Base-by-base conservation (phyloP, 92 coral and sea anemone genomes). In the Ricordea florida region DNA sequence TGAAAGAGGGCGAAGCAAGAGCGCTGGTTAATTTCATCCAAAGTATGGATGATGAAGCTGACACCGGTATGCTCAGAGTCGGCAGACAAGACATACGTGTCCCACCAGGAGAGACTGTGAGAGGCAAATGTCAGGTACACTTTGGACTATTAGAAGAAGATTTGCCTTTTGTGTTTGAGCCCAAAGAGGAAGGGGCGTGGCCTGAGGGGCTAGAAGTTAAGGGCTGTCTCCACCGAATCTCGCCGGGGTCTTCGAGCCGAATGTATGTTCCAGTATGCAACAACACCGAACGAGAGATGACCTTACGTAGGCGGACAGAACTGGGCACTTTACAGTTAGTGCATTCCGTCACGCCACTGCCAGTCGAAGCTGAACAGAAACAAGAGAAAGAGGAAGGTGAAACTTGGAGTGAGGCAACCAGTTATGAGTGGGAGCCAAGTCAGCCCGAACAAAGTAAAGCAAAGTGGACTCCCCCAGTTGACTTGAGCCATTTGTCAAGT, bases 341-440 rank as follows among this genome's bases (percentile, higher is more conserved):
- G 30, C 77, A 62, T 36, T 66, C 84, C 17, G 62, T 78, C 22
- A 78, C 56, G 34, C 85, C 79, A 69, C 27, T 79, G 2, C 78
- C 64, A 38, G 62, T 69, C 7, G 45, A 47, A 29, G 11, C 38
- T 6, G 13, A 44, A 7, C 32, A 56, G 22, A 24, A 41, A 37
- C 40, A 11, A 25, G 17, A 8, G 11, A 24, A 23, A 14, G 17
- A 6, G 15, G 27, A 16, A 14, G 29, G 20, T 17, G 37, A 51
- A 53, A 23, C 27, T 23, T 11, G 35, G 11, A 17, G 32, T 67
- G 60, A 17, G n/a, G 28, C 32, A 0, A 29, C 5, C 4, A 26
- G n/a, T 6, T 10, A 30, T 34, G 33, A 37, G 34, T 1, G 0
- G 0, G 3, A 35, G 24, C 10, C 34, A 18, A 22, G 62, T 8